Evolutionary conservation across 2,797 vertebrate genomes (phyloP).

Genomic region (Neosilurus mollespiculum): DNA sequence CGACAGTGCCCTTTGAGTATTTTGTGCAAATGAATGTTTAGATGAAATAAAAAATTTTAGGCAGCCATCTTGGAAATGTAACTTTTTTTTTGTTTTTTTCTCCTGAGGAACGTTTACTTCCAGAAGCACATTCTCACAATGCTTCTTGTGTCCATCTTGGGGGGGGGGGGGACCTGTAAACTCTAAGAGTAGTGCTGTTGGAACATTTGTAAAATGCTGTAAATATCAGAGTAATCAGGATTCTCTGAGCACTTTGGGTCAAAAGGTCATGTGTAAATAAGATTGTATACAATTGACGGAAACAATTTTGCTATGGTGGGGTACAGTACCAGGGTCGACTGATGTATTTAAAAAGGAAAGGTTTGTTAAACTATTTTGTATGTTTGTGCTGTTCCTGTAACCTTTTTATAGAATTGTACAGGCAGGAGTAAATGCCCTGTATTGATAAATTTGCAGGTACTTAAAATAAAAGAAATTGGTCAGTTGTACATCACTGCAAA

Average conservation of each 20-base stretch:
- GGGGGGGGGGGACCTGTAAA: constrained; percentile 55
- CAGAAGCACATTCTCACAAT: constrained; percentile 73
- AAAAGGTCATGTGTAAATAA: constrained; percentile 92
- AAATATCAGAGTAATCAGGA: constrained; percentile 87
- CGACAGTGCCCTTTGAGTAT: constrained; percentile 11
- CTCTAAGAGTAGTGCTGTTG: constrained; percentile 73
- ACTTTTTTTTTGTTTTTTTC: constrained; percentile 49
- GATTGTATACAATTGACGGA: constrained; percentile 84
- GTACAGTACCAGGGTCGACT: constrained; percentile 81
- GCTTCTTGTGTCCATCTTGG: constrained; percentile 66
- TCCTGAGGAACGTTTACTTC: constrained; percentile 69
- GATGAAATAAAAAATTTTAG: constrained; percentile 57
- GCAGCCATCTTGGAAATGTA: constrained; percentile 49
- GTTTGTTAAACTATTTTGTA: constrained; percentile 97
- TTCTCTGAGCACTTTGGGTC: constrained; percentile 93
- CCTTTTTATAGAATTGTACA: constrained; percentile 80
- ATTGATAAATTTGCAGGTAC: constrained; percentile 67
- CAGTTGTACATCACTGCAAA: not conserved
- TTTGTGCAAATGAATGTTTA: constrained; percentile 62
- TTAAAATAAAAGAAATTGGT: constrained; percentile 69
- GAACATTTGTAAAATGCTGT: constrained; percentile 87
- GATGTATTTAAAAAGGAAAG: constrained; percentile 80
- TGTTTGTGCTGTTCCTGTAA: constrained; percentile 85
- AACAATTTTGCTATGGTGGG: constrained; percentile 81
- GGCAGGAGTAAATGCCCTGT: constrained; percentile 63